These are phyloP conservation scores for Coregonus suidteri DNA, from an alignment of 2,797 vertebrate genomes.

Conservation along the genomic window DNA sequence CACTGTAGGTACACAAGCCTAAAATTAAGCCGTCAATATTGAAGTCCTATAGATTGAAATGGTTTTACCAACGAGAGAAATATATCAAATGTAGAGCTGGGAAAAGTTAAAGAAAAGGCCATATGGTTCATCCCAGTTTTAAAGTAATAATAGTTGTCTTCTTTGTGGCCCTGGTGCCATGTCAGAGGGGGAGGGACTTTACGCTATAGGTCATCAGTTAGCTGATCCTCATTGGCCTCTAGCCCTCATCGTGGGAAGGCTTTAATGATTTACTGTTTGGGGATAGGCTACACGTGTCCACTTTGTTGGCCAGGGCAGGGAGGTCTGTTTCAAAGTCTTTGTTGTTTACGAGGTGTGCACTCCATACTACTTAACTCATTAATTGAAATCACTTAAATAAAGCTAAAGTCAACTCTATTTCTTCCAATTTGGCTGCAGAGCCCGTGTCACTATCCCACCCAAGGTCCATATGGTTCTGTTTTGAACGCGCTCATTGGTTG, in stretches of 20 bases:
- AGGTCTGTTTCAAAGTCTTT: conserved; percentile 31
- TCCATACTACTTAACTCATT: background rate
- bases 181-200: conserved; percentile 32
- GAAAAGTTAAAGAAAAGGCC: conserved; percentile 59
- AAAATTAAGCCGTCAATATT: conserved; percentile 55
- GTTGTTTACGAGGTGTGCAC: background rate
- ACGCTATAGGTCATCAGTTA: conserved; percentile 53
- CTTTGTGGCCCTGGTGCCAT: conserved; percentile 48
- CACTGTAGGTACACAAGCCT: conserved; percentile 60
- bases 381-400: background rate
- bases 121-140: conserved; percentile 71
- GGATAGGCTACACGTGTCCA: conserved; percentile 22
- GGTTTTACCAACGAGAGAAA: conserved; percentile 58
- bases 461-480: conserved; percentile 85
- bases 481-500: conserved; percentile 79
- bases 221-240: conserved; percentile 40
- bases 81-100: conserved; percentile 43
- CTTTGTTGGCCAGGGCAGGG: conserved; percentile 7
- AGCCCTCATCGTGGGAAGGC: background rate
- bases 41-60: conserved; percentile 51
- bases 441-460: conserved; percentile 78
- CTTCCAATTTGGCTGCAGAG: background rate
- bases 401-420: background rate
- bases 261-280: conserved; percentile 24
- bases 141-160: conserved; percentile 43